Percentiles rank a stretch among this genome's conserved stretches.
These are phyloP conservation scores for Saturnia pavonia DNA, from an alignment of 2,888 invertebrate genomes.

Conservation along the genomic window DNA sequence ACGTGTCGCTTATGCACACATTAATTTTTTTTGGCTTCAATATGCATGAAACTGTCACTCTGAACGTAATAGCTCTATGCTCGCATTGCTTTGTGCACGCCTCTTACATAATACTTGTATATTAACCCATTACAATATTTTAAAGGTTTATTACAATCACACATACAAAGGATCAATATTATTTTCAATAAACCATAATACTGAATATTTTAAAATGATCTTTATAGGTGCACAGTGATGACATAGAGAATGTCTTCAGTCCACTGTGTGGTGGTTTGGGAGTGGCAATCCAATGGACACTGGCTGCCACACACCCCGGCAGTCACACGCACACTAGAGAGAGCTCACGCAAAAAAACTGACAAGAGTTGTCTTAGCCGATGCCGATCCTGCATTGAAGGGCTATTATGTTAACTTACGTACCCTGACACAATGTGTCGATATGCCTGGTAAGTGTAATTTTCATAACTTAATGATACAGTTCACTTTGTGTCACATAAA, in stretches of 20 bases:
- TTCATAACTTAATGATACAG: background rate
- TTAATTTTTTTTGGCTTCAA: too few species aligned
- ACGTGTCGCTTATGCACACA: too few species aligned
- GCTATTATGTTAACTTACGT: slow-evolving; percentile 89
- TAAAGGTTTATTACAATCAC: background rate
- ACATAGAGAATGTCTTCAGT: slow-evolving; percentile 76
- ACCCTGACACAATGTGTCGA: slow-evolving; percentile 88
- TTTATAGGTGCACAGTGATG: slow-evolving; percentile 20
- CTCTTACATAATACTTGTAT: too few species aligned
- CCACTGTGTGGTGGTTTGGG: slow-evolving; percentile 91
- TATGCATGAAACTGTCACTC: too few species aligned
- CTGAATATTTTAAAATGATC: background rate
- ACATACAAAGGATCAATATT: background rate
- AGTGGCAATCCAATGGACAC: slow-evolving; percentile 86
- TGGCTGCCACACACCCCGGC: slow-evolving; percentile 94
- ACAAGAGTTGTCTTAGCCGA: slow-evolving; percentile 93
- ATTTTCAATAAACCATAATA: background rate
- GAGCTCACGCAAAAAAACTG: slow-evolving; percentile 91
- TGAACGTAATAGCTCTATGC: too few species aligned
- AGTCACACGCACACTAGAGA: slow-evolving; percentile 91
- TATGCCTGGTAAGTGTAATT: slow-evolving; percentile 56
- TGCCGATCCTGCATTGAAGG: slow-evolving; percentile 90
- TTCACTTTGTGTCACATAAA: too few species aligned
- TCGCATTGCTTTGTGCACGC: too few species aligned
- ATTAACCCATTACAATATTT: background rate